Evolutionary conservation across 2,888 invertebrate species (phyloP).

Genomic region (Coelopa pilipes): DNA sequence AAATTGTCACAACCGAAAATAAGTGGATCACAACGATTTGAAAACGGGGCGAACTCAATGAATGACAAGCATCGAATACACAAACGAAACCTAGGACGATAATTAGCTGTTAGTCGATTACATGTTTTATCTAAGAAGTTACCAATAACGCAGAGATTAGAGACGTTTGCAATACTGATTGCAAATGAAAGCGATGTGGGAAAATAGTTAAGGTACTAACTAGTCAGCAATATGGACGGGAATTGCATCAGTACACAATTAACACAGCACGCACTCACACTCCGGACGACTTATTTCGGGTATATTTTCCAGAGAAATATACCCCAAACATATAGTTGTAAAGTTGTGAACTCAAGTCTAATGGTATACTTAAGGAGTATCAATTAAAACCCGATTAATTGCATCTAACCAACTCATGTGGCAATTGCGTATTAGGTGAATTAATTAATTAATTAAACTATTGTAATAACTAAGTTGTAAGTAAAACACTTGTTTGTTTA

Average conservation of each 20-base stretch:
- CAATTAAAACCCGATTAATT: background rate
- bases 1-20: slow-evolving; percentile 36
- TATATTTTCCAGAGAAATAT: too few species aligned
- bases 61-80: slow-evolving; percentile 10
- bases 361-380: too few species aligned
- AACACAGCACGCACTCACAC: too few species aligned
- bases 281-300: too few species aligned
- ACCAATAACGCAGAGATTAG: too few species aligned
- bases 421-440: background rate
- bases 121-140: too few species aligned
- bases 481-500: slow-evolving; percentile 7
- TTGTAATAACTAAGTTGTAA: background rate
- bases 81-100: background rate
- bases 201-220: background rate
- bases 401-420: background rate
- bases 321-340: background rate
- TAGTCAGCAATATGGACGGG: background rate
- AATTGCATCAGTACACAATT: too few species aligned
- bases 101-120: background rate
- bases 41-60: background rate
- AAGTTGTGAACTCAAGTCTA: background rate
- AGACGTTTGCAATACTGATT: too few species aligned
- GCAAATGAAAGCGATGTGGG: too few species aligned
- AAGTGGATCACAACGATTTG: background rate
- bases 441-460: background rate